phyloP scores from a whole-genome alignment of 2,888 invertebrate species.

The Lasioglossum vierecki region DNA sequence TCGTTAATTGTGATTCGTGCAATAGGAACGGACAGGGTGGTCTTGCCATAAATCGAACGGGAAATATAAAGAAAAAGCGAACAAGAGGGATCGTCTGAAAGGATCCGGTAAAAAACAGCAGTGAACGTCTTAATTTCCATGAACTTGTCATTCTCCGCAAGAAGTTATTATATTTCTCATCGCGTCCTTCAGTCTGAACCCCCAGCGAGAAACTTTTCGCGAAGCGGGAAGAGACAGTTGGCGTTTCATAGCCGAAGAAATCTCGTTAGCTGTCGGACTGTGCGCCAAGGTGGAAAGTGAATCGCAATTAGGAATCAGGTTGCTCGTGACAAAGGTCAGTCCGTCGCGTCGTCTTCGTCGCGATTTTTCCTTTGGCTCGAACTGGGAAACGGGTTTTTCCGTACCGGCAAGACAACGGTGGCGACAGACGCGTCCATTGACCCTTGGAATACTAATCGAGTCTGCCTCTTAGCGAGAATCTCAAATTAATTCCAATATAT shows the following conservation, averaged over 20 bases:
- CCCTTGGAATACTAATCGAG: not conserved
- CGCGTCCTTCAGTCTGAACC: not conserved
- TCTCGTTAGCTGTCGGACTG: conserved; percentile 31
- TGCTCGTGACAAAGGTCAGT: conserved; percentile 39
- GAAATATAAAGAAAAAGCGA: not conserved
- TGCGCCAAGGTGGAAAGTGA: conserved; percentile 16
- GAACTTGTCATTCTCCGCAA: conserved; percentile 9
- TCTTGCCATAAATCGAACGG: not conserved
- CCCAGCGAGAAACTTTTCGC: not conserved
- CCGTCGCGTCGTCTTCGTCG: conserved; percentile 9
- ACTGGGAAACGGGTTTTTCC: conserved; percentile 8
- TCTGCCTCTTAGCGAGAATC: not conserved
- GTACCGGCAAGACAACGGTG: not conserved
- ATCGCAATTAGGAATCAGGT: conserved; percentile 39
- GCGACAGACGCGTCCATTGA: not conserved
- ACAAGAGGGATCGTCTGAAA: not conserved
- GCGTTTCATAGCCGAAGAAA: conserved; percentile 32
- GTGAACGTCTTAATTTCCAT: conserved; percentile 1
- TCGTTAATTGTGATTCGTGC: not conserved
- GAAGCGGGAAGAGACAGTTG: not conserved
- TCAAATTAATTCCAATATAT: not conserved
- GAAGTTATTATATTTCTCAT: conserved; percentile 11
- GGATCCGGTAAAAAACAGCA: not conserved
- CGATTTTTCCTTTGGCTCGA: conserved; percentile 33
- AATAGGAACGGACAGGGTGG: not conserved